These are phyloP conservation scores for Carassius gibelio DNA, from an alignment of 2,113 vertebrate species.

Conservation along the genomic window DNA sequence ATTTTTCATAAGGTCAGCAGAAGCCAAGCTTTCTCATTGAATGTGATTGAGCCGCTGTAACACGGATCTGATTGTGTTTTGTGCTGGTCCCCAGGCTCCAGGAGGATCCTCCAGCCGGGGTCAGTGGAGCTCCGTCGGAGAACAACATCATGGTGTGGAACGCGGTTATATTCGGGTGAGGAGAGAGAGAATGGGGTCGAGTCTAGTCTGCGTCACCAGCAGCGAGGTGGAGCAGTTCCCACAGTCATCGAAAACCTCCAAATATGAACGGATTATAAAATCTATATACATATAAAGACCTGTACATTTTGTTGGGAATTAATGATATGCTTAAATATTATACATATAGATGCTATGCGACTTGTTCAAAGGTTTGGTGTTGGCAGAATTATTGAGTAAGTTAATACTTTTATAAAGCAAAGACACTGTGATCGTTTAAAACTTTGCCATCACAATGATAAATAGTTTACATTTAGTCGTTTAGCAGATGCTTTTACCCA, in stretches of 20 bases:
- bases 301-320: not conserved
- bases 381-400: not conserved
- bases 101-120: conserved; percentile 94
- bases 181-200: not conserved
- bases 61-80: not conserved
- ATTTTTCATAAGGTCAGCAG: not conserved
- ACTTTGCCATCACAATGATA: too few species aligned
- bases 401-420: not conserved
- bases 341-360: too few species aligned
- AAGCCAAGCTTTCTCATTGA: not conserved
- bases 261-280: not conserved
- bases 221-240: not conserved
- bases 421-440: not conserved
- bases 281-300: not conserved
- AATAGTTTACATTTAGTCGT: too few species aligned
- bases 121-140: conserved; percentile 93
- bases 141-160: conserved; percentile 99
- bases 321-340: not conserved
- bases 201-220: not conserved
- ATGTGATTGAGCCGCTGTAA: too few species aligned
- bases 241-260: not conserved
- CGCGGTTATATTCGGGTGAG: conserved; percentile 96
- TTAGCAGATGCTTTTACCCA: too few species aligned
- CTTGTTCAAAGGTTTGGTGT: not conserved
- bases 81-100: conserved; percentile 79